These are phyloP conservation scores for Hesperophylax magnus DNA, from an alignment of 1,140 invertebrate genomes.

Conservation along the genomic window DNA sequence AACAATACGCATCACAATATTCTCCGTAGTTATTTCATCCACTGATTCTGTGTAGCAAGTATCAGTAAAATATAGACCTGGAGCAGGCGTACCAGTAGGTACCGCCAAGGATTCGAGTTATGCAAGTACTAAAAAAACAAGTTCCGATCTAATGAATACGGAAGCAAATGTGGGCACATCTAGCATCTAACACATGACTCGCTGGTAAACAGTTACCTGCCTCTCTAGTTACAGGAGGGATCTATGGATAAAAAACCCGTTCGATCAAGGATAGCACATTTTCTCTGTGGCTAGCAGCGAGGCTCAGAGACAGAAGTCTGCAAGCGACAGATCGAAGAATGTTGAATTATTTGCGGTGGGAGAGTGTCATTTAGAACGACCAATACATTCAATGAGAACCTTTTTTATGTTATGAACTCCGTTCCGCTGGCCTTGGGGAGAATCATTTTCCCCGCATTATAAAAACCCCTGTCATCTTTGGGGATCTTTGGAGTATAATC, in stretches of 20 bases:
- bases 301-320: too few species aligned
- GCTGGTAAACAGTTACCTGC: constrained; percentile 9
- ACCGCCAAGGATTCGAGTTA: background rate
- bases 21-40: background rate
- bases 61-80: background rate
- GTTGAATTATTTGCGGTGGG: too few species aligned
- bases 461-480: too few species aligned
- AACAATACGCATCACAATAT: too few species aligned
- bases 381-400: too few species aligned
- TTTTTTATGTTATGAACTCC: too few species aligned
- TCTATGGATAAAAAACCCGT: constrained; percentile 2
- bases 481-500: too few species aligned
- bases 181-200: background rate
- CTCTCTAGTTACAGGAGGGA: background rate
- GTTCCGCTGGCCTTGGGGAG: too few species aligned
- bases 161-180: constrained; percentile 39
- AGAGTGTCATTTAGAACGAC: too few species aligned
- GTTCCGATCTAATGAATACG: constrained; percentile 54
- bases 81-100: background rate
- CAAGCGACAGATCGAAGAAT: too few species aligned
- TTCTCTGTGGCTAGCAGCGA: background rate
- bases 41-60: background rate
- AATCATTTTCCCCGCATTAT: too few species aligned
- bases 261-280: background rate
- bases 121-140: constrained; percentile 38